Conservation (phyloP, 2,888 invertebrate genomes). For the Frankliniella fusca region DNA sequence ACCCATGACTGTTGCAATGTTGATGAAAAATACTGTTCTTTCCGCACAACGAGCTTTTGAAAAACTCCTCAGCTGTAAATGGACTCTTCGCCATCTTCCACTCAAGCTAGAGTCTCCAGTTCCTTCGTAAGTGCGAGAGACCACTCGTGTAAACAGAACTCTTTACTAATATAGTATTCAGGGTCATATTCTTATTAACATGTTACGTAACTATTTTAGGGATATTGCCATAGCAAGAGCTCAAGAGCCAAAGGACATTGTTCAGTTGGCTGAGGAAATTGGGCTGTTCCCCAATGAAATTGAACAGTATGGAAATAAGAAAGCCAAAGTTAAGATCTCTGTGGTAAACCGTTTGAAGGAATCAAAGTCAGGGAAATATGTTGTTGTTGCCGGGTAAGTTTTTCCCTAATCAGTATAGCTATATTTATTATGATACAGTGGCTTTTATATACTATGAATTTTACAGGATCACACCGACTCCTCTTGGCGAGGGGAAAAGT, state of each 20-base stretch:
- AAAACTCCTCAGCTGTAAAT: slow-evolving; percentile 56
- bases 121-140: slow-evolving; percentile 63
- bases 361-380: slow-evolving; percentile 77
- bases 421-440: slow-evolving; percentile 17
- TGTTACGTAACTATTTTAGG: slow-evolving; percentile 48
- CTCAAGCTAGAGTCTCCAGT: slow-evolving; percentile 66
- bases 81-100: slow-evolving; percentile 68
- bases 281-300: slow-evolving; percentile 76
- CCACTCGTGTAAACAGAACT: too few species aligned
- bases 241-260: slow-evolving; percentile 82
- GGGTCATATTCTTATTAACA: slow-evolving; percentile 17
- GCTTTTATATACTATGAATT: slow-evolving; percentile 29
- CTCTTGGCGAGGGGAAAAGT: slow-evolving; percentile 98
- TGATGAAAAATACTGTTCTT: slow-evolving; percentile 89
- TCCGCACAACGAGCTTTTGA: slow-evolving; percentile 66
- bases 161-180: slow-evolving; percentile 25
- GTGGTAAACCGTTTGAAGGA: slow-evolving; percentile 69
- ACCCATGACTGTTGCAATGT: slow-evolving; percentile 98
- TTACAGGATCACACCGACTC: slow-evolving; percentile 90
- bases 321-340: slow-evolving; percentile 85
- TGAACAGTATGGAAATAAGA: slow-evolving; percentile 85
- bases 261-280: slow-evolving; percentile 73
- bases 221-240: slow-evolving; percentile 87
- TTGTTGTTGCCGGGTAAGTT: slow-evolving; percentile 88
- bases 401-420: neutral